phyloP scores from a whole-genome alignment of 2,888 invertebrate species.

The Idaea straminata region DNA sequence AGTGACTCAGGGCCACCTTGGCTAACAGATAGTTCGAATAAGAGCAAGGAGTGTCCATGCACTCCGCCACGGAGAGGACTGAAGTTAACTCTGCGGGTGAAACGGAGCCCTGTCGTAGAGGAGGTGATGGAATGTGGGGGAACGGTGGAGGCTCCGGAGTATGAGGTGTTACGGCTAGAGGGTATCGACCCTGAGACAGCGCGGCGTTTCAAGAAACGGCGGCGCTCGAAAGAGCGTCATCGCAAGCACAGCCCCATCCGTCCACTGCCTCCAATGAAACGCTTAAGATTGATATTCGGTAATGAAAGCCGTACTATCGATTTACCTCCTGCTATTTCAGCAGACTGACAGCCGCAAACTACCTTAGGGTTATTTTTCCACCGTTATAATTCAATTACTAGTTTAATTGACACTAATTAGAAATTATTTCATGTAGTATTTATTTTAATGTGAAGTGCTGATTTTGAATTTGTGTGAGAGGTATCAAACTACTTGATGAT shows the following conservation, averaged over 20 bases:
- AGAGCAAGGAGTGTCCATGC: conserved; percentile 73
- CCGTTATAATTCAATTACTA: conserved; percentile 77
- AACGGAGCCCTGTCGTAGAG: conserved; percentile 91
- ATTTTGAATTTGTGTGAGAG: conserved; percentile 67
- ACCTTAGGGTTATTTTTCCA: conserved; percentile 71
- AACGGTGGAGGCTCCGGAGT: conserved; percentile 88
- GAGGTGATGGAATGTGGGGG: conserved; percentile 88
- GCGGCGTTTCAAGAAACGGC: conserved; percentile 79
- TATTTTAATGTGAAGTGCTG: conserved; percentile 67
- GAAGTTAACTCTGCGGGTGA: conserved; percentile 91
- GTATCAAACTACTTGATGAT: conserved; percentile 60
- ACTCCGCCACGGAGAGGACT: conserved; percentile 83
- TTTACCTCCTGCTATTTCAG: conserved; percentile 87
- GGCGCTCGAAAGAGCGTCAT: conserved; percentile 70
- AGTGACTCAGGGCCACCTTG: conserved; percentile 63
- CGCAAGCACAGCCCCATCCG: conserved; percentile 77
- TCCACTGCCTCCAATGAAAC: conserved; percentile 88
- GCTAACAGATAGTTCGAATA: conserved; percentile 68
- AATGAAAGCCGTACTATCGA: conserved; percentile 94
- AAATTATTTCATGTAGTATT: conserved; percentile 72
- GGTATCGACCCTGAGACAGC: conserved; percentile 83
- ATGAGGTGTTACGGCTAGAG: conserved; percentile 91
- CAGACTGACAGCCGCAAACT: conserved; percentile 76
- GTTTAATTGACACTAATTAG: conserved; percentile 78
- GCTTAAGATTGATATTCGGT: conserved; percentile 92